Base-by-base conservation (phyloP, 2,888 invertebrate species). In the Cheilosia impressa region DNA sequence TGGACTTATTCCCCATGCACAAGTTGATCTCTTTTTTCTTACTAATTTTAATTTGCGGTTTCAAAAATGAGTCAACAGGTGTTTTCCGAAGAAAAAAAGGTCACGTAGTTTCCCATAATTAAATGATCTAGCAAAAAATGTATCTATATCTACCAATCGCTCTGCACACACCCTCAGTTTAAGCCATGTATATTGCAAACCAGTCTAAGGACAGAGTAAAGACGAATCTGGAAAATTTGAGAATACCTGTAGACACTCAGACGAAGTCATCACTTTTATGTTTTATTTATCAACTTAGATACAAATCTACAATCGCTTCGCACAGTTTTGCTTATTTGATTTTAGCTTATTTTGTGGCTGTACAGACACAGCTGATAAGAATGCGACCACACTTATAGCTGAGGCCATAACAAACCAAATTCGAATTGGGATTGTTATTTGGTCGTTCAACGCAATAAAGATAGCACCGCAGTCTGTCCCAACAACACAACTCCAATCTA, bases 61-160 rank as follows among this genome's bases (percentile, higher is more conserved):
- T 10, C 52, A 41, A 76, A 65, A 45, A 15, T 77, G 77, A 69
- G 22, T 62, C 53, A 31, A 34, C 77, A 50, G 68, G 45, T 68
- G 45, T 76, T 66, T 43, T 60, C 50, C 13, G 13, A 13, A 38
- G 38, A 38, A 13, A 13, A 27, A 60, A 55, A 60, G 22, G 53
- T 69, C 45, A 38, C 22, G 77, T 60, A 77, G 22, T 58, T 68
- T 77, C 68, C 68, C 77, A 77, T 58, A 68, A 22, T 68, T 71
- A 19, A 15, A 24, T 60, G 24, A 22, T 2, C 7, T 9, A 10
- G 17, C n/a, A 45, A 60, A 41, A 38, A 22, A 41, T 7, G 13
- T 31, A 31, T n/a, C 57, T 38, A n/a, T 50, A 6, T 4, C 27
- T 7, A 7, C 22, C 45, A 41, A 17, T 34, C 22, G 4, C 22